Conservation (phyloP, 1,140 invertebrate genomes). For the Philaenus spumarius region DNA sequence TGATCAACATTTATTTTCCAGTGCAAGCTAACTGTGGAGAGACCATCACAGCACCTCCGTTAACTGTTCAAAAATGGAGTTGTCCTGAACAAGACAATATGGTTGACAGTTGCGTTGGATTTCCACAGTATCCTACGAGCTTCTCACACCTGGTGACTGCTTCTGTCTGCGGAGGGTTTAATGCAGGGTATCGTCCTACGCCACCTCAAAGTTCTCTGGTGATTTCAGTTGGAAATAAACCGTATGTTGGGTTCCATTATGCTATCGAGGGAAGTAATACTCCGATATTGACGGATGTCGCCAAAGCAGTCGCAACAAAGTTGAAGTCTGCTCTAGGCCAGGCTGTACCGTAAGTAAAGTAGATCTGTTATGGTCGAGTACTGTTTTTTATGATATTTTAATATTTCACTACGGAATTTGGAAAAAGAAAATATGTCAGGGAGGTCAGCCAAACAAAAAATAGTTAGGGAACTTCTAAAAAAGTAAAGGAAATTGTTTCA, state of each 20-base stretch:
- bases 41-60: conserved; percentile 46
- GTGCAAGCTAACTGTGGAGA: conserved; percentile 64
- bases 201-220: conserved; percentile 72
- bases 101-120: conserved; percentile 71
- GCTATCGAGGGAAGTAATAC: conserved; percentile 76
- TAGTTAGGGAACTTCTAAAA: no score
- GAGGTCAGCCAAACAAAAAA: no score
- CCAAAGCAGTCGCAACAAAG: conserved; percentile 81
- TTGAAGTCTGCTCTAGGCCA: conserved; percentile 65
- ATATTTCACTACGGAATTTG: no score
- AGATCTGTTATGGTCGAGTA: no score
- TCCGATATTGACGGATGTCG: conserved; percentile 73
- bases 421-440: no score
- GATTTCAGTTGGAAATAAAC: conserved; percentile 69
- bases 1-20: conserved; percentile 40
- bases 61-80: conserved; percentile 76
- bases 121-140: conserved; percentile 62
- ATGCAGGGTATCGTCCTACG: conserved; percentile 59
- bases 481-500: no score
- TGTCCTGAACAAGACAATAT: conserved; percentile 69
- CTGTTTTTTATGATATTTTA: no score
- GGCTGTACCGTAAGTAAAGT: conserved; percentile 69
- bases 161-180: conserved; percentile 70
- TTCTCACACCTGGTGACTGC: conserved; percentile 84
- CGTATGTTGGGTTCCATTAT: conserved; percentile 84